These are phyloP conservation scores for Acanthiza pusilla DNA, from an alignment of 2,797 vertebrate genomes.

Conservation along the genomic window DNA sequence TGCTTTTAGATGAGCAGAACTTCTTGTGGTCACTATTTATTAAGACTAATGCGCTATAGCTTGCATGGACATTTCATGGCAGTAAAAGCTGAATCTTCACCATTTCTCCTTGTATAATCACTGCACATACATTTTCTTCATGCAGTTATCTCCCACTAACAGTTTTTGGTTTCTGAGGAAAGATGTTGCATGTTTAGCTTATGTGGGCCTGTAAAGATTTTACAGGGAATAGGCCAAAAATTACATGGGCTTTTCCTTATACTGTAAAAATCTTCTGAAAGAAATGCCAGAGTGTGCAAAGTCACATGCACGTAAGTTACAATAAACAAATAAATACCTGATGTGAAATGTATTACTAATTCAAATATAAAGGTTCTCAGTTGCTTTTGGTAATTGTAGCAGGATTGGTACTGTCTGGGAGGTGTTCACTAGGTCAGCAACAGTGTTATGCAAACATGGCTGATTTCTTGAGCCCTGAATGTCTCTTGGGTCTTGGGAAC, in stretches of 20 bases:
- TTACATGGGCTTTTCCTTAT: background rate
- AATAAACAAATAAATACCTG: background rate
- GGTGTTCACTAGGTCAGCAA: background rate
- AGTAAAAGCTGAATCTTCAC: background rate
- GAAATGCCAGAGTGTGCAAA: background rate
- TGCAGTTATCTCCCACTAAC: background rate
- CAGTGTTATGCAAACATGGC: background rate
- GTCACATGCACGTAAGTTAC: background rate
- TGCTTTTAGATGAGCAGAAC: background rate
- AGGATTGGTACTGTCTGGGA: background rate
- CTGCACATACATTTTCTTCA: background rate
- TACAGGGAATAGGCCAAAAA: background rate
- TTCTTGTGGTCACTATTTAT: background rate
- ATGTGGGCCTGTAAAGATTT: background rate
- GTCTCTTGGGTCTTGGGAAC: background rate
- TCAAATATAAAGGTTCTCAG: background rate
- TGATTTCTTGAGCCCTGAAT: background rate
- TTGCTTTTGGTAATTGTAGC: background rate
- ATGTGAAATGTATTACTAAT: background rate
- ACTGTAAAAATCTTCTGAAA: background rate
- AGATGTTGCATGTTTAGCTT: background rate
- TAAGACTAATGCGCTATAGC: background rate
- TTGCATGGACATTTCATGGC: background rate
- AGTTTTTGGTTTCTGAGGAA: background rate
- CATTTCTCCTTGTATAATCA: background rate